Percentiles rank a stretch among this genome's conserved stretches.
Conservation (phyloP, 2,888 invertebrate genomes). For the Caenorhabditis sp. region DNA sequence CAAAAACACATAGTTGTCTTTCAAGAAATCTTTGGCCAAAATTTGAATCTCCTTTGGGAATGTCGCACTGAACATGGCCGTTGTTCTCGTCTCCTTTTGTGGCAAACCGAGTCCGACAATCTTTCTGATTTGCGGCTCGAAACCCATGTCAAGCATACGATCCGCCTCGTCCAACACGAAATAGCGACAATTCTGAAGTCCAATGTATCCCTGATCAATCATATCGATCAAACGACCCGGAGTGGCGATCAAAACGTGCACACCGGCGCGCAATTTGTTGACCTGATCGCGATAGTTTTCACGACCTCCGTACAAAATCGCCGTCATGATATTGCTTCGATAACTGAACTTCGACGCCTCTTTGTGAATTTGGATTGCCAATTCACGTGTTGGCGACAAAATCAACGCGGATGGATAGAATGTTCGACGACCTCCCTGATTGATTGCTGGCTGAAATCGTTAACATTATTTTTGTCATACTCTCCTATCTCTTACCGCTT, state of each 20-base stretch:
- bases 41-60: conserved; percentile 97
- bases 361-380: conserved; percentile 81
- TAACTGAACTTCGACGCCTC: conserved; percentile 77
- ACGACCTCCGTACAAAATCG: conserved; percentile 92
- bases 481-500: conserved; percentile 28
- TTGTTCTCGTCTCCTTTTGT: conserved; percentile 89
- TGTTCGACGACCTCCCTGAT: conserved; percentile 79
- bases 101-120: conserved; percentile 80
- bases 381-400: conserved; percentile 96
- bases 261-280: conserved; percentile 77
- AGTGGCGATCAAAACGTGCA: conserved; percentile 96
- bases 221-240: conserved; percentile 97
- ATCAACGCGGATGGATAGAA: conserved; percentile 95
- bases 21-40: conserved; percentile 93
- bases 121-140: conserved; percentile 83
- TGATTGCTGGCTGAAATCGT: conserved; percentile 57
- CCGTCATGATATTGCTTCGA: conserved; percentile 91
- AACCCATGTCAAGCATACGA: conserved; percentile 99
- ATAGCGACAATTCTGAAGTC: conserved; percentile 81
- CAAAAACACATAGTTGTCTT: conserved; percentile 94
- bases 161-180: conserved; percentile 98
- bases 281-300: conserved; percentile 71
- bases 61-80: conserved; percentile 99
- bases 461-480: conserved; percentile 4
- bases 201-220: conserved; percentile 83